Evolutionary conservation across 2,797 vertebrate genomes (phyloP), one percentile per base, ranked within the genome.

Genomic region (Aldrovandia affinis): DNA sequence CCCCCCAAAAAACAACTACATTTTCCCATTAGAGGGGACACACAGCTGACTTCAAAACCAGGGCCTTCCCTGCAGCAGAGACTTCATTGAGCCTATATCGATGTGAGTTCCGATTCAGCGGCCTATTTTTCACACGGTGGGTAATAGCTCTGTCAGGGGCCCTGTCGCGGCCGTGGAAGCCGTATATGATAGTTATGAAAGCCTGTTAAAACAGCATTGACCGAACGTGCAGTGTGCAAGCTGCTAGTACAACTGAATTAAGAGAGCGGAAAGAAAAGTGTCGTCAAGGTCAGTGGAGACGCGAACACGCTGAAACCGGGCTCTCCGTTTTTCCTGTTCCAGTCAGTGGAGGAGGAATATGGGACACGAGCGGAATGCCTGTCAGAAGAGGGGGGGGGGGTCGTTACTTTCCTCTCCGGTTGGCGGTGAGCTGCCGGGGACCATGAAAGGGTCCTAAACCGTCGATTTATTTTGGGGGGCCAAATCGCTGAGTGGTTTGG

Each of bases 61-160:
- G 20, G 4, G 33, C 14, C 12, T 12, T 36, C 3, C 33, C 14
- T 5, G 22, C 33, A 55, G 68, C 30, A n/a, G 81, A 18, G 52
- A 75, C 52, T 77, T 55, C 75, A 83, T 83, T 83, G 42, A 83
- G 39, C 18, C 68, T 36, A 42, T 33, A 55, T 77, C 33, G 55
- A 83, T 83, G 68, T 39, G 77, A 36, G 54, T 28, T 83, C 42
- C 4, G 33, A 83, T 18, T 55, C 65, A 55, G 30, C 54, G 57
- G 52, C 42, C n/a, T 83, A 10, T n/a, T 57, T 77, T 70, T 83
- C 22, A 77, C 52, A 54, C 22, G 15, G 39, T 2, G 20, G 25
- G 44, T 44, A 10, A 47, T 25, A 25, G 39, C 25, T 78, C 12
- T 10, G 65, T 78, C 18, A 78, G n/a, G 73, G 15, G 25, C 2